A percentile compares a stretch with the other conserved stretches of the same genome.
Conservation (phyloP, 2,113 vertebrate genomes). For the Oceanodroma tethys region DNA sequence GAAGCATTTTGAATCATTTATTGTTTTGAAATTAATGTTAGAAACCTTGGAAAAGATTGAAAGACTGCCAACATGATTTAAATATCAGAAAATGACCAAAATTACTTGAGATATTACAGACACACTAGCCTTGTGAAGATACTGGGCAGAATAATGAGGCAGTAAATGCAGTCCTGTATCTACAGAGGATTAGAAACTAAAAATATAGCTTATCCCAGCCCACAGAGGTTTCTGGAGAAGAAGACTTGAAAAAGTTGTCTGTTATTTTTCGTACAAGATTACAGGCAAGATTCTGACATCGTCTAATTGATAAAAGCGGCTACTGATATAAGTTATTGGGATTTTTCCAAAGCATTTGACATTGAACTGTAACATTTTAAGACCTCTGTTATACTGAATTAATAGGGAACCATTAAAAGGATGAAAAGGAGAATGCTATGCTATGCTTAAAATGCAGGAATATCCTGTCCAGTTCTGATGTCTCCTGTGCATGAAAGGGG, state of each 20-base stretch:
- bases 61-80: neutral
- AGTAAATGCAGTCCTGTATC: neutral
- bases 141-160: neutral
- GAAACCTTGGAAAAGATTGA: neutral
- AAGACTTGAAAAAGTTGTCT: neutral
- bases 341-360: neutral
- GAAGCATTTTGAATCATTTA: neutral
- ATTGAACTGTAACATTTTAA: neutral
- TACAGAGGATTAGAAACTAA: neutral
- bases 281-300: neutral
- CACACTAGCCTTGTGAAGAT: neutral
- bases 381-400: neutral
- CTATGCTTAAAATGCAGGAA: neutral
- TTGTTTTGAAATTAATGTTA: neutral
- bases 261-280: neutral
- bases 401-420: neutral
- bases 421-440: neutral
- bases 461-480: neutral
- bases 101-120: neutral
- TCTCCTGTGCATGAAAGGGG: neutral
- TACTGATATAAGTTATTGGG: neutral
- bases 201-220: neutral
- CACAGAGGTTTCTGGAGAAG: neutral
- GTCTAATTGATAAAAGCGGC: neutral
- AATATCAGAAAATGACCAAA: neutral